phyloP scores from a whole-genome alignment of 2,113 vertebrate species.

The Felis chaus region DNA sequence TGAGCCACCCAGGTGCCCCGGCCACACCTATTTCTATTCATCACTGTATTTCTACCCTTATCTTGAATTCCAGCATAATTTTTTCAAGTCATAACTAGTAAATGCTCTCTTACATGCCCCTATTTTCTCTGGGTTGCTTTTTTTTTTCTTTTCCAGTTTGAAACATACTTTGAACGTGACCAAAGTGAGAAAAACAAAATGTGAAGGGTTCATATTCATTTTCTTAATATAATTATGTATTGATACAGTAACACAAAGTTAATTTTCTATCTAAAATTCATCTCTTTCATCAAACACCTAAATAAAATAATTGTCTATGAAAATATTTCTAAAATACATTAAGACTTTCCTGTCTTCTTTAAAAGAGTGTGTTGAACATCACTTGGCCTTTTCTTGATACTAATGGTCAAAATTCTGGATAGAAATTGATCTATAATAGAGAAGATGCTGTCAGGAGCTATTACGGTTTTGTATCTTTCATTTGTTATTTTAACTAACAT shows the following conservation, averaged over 20 bases:
- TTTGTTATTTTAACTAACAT: neutral
- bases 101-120: neutral
- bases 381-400: neutral
- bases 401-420: neutral
- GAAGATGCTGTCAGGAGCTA: neutral
- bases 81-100: neutral
- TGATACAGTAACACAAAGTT: neutral
- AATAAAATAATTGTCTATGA: conserved; percentile 11
- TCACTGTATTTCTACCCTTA: neutral
- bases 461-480: neutral
- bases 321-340: neutral
- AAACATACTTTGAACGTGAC: conserved; percentile 9
- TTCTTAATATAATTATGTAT: neutral
- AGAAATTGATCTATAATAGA: neutral
- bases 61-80: neutral
- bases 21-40: neutral
- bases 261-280: neutral
- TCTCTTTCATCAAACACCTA: conserved; percentile 21
- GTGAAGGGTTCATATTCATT: neutral
- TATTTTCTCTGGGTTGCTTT: neutral
- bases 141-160: neutral
- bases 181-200: conserved; percentile 13
- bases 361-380: neutral
- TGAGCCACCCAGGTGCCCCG: too few species aligned
- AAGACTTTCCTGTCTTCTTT: neutral